Evolutionary conservation across 2,888 invertebrate genomes (phyloP).

Genomic region (Ormyrus nitidulus): DNA sequence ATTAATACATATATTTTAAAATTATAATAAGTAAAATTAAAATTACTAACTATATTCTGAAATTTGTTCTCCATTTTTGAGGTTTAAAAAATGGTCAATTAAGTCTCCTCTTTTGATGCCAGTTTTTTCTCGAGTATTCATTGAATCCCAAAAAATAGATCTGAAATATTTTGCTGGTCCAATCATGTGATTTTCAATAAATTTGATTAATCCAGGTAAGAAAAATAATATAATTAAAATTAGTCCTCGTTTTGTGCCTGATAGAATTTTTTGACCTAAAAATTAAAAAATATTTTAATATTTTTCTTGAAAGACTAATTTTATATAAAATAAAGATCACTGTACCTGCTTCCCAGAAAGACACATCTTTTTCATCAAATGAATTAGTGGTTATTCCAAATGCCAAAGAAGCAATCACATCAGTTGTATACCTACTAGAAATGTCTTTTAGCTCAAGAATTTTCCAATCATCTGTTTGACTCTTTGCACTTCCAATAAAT

Average conservation of each 20-base stretch:
- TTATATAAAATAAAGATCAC: neutral
- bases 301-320: neutral
- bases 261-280: conserved; percentile 62
- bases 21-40: neutral
- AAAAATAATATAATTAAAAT: conserved; percentile 64
- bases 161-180: conserved; percentile 64
- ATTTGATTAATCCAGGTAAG: conserved; percentile 61
- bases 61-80: conserved; percentile 65
- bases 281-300: neutral
- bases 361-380: conserved; percentile 59
- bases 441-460: conserved; percentile 62
- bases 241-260: conserved; percentile 61
- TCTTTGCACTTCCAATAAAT: conserved; percentile 59
- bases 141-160: conserved; percentile 64
- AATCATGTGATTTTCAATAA: conserved; percentile 60
- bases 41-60: conserved; percentile 61
- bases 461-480: conserved; percentile 57
- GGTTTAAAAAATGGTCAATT: conserved; percentile 62
- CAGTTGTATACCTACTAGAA: conserved; percentile 62
- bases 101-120: conserved; percentile 63
- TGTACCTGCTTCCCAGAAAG: conserved; percentile 65
- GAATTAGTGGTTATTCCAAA: conserved; percentile 68
- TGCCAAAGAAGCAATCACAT: conserved; percentile 64
- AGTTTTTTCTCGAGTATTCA: conserved; percentile 61
- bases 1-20: neutral